Conservation (phyloP, 1,140 invertebrate genomes). For the Drosophila pachea region DNA sequence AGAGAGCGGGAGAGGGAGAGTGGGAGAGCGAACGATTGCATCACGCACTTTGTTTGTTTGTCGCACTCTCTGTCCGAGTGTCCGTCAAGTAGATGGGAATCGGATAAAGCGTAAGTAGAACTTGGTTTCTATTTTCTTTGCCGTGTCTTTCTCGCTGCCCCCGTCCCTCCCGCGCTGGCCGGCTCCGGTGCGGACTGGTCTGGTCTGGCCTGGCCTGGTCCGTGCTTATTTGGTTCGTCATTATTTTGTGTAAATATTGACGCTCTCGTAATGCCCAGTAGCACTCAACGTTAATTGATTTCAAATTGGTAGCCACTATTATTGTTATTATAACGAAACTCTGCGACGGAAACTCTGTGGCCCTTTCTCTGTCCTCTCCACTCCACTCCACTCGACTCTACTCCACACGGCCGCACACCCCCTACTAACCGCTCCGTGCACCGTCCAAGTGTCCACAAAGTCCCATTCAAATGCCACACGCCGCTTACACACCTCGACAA, state of each 20-base stretch:
- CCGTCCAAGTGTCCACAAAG: constrained; percentile 8
- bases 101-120: too few relatives aligned
- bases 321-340: constrained; percentile 67
- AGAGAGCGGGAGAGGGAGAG: too few relatives aligned
- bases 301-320: constrained; percentile 72
- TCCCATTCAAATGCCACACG: constrained; percentile 15
- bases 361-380: not conserved
- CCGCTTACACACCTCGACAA: constrained; percentile 36
- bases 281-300: constrained; percentile 76
- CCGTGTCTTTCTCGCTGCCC: not conserved
- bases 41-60: not conserved
- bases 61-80: not conserved
- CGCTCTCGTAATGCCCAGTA: constrained; percentile 73
- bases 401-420: not conserved
- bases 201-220: not conserved
- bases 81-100: not conserved
- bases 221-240: constrained; percentile 70
- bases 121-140: not conserved
- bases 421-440: not conserved
- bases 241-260: constrained; percentile 75
- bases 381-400: not conserved
- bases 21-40: too few relatives aligned
- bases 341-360: not conserved
- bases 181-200: not conserved
- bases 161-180: constrained; percentile 1